A percentile compares a stretch with the other conserved stretches of the same genome.
These are phyloP conservation scores for Nymphicus hollandicus DNA, from an alignment of 2,113 vertebrate genomes.

Conservation along the genomic window DNA sequence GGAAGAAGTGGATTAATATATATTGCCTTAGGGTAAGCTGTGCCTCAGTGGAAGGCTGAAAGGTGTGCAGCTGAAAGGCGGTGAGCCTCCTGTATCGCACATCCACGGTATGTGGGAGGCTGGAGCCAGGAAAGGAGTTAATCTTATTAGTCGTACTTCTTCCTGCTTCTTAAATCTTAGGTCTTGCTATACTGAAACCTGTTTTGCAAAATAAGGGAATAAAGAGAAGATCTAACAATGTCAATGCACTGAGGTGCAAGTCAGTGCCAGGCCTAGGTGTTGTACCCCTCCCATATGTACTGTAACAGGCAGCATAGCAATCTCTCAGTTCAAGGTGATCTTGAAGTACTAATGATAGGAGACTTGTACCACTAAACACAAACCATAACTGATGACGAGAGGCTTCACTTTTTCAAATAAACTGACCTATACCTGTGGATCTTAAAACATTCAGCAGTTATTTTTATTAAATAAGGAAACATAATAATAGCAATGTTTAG, in stretches of 20 bases:
- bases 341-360: neutral
- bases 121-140: neutral
- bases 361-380: neutral
- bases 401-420: neutral
- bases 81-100: neutral
- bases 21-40: neutral
- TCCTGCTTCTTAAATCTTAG: neutral
- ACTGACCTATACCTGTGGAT: neutral
- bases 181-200: neutral
- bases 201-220: neutral
- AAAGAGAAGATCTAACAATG: neutral
- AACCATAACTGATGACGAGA: neutral
- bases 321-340: neutral
- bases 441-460: neutral
- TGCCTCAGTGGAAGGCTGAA: neutral
- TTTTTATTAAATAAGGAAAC: neutral
- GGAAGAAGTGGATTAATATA: neutral
- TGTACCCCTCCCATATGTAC: fast-evolving
- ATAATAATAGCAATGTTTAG: neutral
- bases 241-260: neutral
- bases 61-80: neutral
- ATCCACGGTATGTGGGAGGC: neutral
- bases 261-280: neutral
- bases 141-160: neutral
- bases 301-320: neutral